A percentile compares a stretch with the other conserved stretches of the same genome.
Conservation (phyloP, 1,140 invertebrate genomes). For the Augochlora pura region DNA sequence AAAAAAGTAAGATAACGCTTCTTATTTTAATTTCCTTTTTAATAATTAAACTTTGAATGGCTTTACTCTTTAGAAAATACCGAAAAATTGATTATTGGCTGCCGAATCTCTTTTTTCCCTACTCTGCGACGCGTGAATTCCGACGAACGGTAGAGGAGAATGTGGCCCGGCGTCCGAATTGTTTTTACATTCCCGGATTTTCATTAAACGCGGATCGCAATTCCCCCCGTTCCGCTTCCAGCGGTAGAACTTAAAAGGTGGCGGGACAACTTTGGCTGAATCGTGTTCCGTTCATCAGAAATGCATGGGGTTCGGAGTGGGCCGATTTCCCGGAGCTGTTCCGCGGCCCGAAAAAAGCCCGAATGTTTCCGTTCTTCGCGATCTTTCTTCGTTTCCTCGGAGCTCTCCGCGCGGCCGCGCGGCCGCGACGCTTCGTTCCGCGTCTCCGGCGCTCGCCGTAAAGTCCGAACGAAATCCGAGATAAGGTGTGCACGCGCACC, state of each 20-base stretch:
- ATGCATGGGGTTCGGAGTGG: constrained; percentile 72
- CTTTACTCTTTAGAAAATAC: too few species aligned
- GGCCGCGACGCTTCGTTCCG: too few species aligned
- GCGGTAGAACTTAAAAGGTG: constrained; percentile 41
- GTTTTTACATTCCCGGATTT: constrained; percentile 65
- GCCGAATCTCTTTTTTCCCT: too few species aligned
- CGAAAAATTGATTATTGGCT: too few species aligned
- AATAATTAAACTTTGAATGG: too few species aligned
- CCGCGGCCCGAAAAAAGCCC: constrained; percentile 60
- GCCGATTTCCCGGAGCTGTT: constrained; percentile 10
- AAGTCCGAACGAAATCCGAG: constrained; percentile 74
- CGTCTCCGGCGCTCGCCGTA: constrained; percentile 16
- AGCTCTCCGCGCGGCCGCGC: too few species aligned
- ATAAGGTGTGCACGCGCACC: constrained; percentile 65
- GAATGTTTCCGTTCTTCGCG: not conserved
- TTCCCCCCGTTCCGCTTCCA: constrained; percentile 60
- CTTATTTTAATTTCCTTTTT: too few species aligned
- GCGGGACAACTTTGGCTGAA: not conserved
- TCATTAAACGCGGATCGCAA: constrained; percentile 76
- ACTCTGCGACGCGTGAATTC: constrained; percentile 2
- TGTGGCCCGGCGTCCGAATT: constrained; percentile 51
- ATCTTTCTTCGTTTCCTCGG: too few species aligned
- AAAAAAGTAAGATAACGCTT: too few species aligned
- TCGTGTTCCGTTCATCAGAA: constrained; percentile 74
- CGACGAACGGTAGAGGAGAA: not conserved